Base-by-base conservation (phyloP, 2,888 invertebrate genomes). In the Nymphalis c-album region DNA sequence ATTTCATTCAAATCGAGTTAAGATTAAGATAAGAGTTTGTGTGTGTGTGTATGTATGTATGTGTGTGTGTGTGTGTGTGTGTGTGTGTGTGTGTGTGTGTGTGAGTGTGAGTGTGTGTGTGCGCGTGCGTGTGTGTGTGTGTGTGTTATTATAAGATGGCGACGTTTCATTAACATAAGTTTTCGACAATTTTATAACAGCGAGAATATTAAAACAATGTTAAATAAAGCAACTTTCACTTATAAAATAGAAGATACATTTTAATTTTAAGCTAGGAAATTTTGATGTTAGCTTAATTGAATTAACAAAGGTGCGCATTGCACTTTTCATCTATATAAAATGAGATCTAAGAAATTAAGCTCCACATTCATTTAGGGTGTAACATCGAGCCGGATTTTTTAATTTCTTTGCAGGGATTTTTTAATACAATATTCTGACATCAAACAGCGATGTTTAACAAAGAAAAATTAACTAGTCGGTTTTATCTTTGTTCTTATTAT, bases 341-440 rank as follows among this genome's bases (percentile, higher is more conserved):
- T 64, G 61, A 58, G 58, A 57, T 35, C 50, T 68, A 61, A 62
- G 64, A 64, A 59, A 69, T 64, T 59, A 59, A 68, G 57, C 61
- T 59, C 62, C 62, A 62, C 61, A 69, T 69, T 69, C 51, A 69
- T 62, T 70, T 68, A 68, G n/a, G 31, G 47, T 18, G 53, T 62
- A 46, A 57, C 47, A 57, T 55, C 47, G 53, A 58, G 18, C 53
- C 31, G 47, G 46, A 53, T 48, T 67, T 67, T 60, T 53, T 40
- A 53, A 59, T 45, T 58, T 62, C 48, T 31, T 61, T 60, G 8
- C 18, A 53, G 18, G 7, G 40, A 57, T 65, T 50, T 64, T n/a
- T 63, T 65, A 47, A 16, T 40, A 68, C 55, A 63, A 50, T 53
- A 69, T 64, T 68, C 50, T 62, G 63, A 35, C 35, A 35, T 57